A percentile compares a stretch with the other conserved stretches of the same genome.
Evolutionary conservation across 2,113 vertebrate species (phyloP).

Genomic region (Brachyhypopomus gauderio): DNA sequence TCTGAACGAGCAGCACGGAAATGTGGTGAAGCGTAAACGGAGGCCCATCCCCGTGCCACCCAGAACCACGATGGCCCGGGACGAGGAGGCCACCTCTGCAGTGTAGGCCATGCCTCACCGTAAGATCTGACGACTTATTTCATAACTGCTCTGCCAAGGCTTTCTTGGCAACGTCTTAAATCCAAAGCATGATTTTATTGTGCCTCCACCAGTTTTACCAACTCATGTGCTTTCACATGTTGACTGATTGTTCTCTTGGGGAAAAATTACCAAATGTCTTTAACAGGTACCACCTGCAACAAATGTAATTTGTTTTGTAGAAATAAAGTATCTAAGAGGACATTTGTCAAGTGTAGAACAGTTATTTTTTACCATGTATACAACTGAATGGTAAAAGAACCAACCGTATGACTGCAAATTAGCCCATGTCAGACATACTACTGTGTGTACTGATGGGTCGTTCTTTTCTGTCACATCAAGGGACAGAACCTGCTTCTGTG

Average conservation of each 20-base stretch:
- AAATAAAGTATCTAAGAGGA: conserved; percentile 27
- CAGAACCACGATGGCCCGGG: not conserved
- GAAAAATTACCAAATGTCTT: conserved; percentile 13
- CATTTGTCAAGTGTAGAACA: not conserved
- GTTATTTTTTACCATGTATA: not conserved
- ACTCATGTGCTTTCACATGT: conserved; percentile 8
- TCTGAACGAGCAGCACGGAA: conserved; percentile 66
- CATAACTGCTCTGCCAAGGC: not conserved
- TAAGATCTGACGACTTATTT: not conserved
- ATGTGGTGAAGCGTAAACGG: conserved; percentile 63
- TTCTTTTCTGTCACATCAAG: too few relatives aligned
- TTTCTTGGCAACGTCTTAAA: conserved; percentile 4
- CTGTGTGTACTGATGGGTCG: not conserved
- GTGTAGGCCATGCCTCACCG: conserved; percentile 42
- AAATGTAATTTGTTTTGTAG: not conserved
- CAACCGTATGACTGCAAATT: not conserved
- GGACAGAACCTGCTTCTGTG: not conserved
- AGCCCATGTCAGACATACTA: not conserved
- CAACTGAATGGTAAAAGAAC: not conserved
- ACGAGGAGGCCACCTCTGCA: conserved; percentile 14
- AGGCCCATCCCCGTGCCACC: conserved; percentile 66
- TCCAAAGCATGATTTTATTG: conserved; percentile 18
- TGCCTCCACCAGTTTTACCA: conserved; percentile 3
- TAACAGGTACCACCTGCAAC: conserved; percentile 7
- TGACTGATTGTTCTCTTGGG: not conserved